A percentile compares a stretch with the other conserved stretches of the same genome.
Evolutionary conservation across 2,113 vertebrate species (phyloP).

Genomic region (Castor canadensis): DNA sequence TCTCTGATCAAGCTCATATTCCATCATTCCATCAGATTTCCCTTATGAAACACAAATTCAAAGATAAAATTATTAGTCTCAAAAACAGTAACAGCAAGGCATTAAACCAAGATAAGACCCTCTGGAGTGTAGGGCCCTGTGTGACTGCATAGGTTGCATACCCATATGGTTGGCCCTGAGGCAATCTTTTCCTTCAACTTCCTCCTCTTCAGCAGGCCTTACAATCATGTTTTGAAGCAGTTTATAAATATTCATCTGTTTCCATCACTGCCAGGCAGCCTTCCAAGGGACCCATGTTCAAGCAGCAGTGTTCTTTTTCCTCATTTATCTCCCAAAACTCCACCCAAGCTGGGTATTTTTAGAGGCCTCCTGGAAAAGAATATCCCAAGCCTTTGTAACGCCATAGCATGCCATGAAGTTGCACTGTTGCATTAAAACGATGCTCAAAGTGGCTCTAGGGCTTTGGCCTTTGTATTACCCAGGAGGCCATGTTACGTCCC

Average conservation of each 20-base stretch:
- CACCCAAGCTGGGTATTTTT: slow-evolving; percentile 36
- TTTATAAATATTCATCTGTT: slow-evolving; percentile 81
- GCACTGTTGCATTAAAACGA: not conserved
- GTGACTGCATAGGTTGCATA: not conserved
- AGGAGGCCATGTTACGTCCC: not conserved
- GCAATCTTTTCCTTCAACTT: slow-evolving; percentile 82
- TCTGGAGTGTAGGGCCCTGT: not conserved
- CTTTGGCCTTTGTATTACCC: not conserved
- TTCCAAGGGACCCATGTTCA: slow-evolving; percentile 63
- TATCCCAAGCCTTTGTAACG: not conserved
- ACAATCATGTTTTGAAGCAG: slow-evolving; percentile 79
- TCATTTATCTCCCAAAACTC: slow-evolving; percentile 29
- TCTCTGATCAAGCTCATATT: not conserved
- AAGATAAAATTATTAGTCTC: not conserved
- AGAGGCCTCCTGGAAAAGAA: slow-evolving; percentile 40
- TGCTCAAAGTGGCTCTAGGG: not conserved
- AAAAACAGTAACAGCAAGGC: not conserved
- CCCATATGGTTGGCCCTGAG: not conserved
- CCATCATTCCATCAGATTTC: not conserved
- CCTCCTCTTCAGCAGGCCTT: slow-evolving; percentile 79
- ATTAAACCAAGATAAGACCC: not conserved
- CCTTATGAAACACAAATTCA: not conserved
- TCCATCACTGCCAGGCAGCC: slow-evolving; percentile 76
- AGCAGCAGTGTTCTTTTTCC: slow-evolving; percentile 37
- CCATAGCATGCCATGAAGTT: not conserved